Percentiles rank a stretch among this genome's conserved stretches.
These are phyloP conservation scores for Carcina quercana DNA, from an alignment of 2,888 invertebrate genomes.

Conservation along the genomic window DNA sequence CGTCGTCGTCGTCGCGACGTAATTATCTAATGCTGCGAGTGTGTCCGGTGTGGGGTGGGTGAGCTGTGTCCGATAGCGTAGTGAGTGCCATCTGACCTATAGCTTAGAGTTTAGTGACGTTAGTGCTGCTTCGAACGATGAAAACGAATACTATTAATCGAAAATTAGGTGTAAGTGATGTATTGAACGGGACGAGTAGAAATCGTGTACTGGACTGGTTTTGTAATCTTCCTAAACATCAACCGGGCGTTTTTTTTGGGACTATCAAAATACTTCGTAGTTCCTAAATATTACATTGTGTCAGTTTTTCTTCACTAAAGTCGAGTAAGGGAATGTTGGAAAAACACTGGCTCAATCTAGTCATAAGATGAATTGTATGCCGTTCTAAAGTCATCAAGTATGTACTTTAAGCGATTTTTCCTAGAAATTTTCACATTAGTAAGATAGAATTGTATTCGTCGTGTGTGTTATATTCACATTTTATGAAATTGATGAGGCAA, in stretches of 20 bases:
- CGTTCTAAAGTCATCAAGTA: conserved; percentile 58
- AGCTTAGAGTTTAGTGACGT: conserved; percentile 62
- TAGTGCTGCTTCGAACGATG: conserved; percentile 64
- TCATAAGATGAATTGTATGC: conserved; percentile 71
- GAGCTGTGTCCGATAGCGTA: conserved; percentile 55
- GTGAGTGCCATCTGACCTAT: conserved; percentile 66
- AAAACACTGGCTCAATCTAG: conserved; percentile 72
- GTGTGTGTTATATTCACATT: conserved; percentile 40
- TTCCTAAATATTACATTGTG: conserved; percentile 68
- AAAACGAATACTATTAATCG: conserved; percentile 65
- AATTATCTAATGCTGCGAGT: background rate
- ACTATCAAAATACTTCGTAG: conserved; percentile 44
- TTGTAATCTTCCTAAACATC: conserved; percentile 27
- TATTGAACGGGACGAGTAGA: conserved; percentile 44
- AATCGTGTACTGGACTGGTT: conserved; percentile 39
- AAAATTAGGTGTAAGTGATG: conserved; percentile 57
- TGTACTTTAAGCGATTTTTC: conserved; percentile 47
- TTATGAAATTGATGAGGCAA: conserved; percentile 32
- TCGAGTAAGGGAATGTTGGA: conserved; percentile 41
- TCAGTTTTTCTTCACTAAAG: conserved; percentile 51
- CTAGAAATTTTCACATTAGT: conserved; percentile 55
- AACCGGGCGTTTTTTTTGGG: conserved; percentile 36
- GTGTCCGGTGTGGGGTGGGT: conserved; percentile 23
- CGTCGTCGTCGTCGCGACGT: background rate
- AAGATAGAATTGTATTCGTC: conserved; percentile 43